Evolutionary conservation across 2,888 invertebrate genomes (phyloP), one percentile per base, ranked within the genome.

Genomic region (Pheosia gnoma): DNA sequence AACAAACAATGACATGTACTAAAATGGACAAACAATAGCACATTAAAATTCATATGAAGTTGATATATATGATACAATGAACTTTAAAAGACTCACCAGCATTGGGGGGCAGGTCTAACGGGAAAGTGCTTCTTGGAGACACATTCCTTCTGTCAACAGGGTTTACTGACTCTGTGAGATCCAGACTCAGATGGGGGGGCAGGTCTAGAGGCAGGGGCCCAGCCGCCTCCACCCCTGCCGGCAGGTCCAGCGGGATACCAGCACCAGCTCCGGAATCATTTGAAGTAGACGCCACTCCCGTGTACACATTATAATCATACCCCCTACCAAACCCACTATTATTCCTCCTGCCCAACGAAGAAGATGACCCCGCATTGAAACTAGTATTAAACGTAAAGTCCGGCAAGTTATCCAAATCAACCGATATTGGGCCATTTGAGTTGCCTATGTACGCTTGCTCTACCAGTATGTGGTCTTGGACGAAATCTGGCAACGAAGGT

Each of bases 381-480:
- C 83, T 93, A 68, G 94, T 94, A 77, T 94, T 95, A 71, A 95
- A 93, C 0, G 96, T 94, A 87, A 96, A 96, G 84, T 96, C 96
- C 1, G 96, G 96, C 70, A 96, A 90, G 88, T 96, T 96, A 77
- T 95, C 95, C 70, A 95, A 87, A 77, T 96, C 95, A 57, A 94
- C 92, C 56, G 94, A 94, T 75, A 94, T 91, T 56, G 93, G 93
- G 43, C 91, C 88, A 71, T 92, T 89, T 54, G 94, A 91, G 76
- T 94, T 94, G 36, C 57, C 57, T 77, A 96, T 90, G 85, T 96
- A 96, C 68, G 96, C 95, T 77, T 97, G 96, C 81, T 97, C 97
- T 51, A 97, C 96, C 73, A 97, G 94, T 86, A 97, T 95, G 87
- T 98, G 98, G 87, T 98, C 98, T 84, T 98, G 98, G 59, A 98